These are phyloP conservation scores for Azemiops feae DNA, from an alignment of 2,113 vertebrate genomes.

Conservation along the genomic window DNA sequence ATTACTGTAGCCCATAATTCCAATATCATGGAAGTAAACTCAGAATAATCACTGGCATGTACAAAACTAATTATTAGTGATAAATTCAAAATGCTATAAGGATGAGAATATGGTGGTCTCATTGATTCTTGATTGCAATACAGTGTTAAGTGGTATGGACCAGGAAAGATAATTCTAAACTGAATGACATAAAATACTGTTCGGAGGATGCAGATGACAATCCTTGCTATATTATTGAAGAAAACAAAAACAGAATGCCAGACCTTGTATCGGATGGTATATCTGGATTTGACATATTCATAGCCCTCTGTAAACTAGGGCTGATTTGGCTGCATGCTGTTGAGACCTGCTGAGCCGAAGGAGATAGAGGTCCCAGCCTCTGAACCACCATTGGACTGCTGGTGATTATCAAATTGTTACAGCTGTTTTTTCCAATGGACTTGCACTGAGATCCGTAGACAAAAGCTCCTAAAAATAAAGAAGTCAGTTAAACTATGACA, in stretches of 20 bases:
- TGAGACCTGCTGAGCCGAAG: constrained; percentile 68
- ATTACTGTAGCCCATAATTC: background rate
- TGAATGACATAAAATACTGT: background rate
- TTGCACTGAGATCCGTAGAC: constrained; percentile 70
- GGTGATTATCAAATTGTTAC: constrained; percentile 76
- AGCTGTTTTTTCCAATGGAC: constrained; percentile 75
- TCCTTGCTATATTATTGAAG: constrained; percentile 4
- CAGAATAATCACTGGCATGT: background rate
- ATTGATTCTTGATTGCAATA: background rate
- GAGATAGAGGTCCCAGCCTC: constrained; percentile 69
- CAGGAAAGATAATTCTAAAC: background rate
- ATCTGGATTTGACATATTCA: constrained; percentile 72
- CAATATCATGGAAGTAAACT: background rate
- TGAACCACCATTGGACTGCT: constrained; percentile 78
- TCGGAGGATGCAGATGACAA: background rate
- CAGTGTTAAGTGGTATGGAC: background rate
- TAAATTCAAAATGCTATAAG: background rate
- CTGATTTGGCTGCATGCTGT: constrained; percentile 67
- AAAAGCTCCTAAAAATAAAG: constrained; percentile 77
- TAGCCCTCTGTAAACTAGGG: constrained; percentile 66
- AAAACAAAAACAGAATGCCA: constrained; percentile 59
- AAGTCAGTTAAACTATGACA: constrained; percentile 59
- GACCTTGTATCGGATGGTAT: constrained; percentile 85
- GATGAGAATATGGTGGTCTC: background rate
- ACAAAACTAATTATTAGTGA: background rate